Evolutionary conservation across 2,113 vertebrate species (phyloP).

Genomic region (Sprattus sprattus): DNA sequence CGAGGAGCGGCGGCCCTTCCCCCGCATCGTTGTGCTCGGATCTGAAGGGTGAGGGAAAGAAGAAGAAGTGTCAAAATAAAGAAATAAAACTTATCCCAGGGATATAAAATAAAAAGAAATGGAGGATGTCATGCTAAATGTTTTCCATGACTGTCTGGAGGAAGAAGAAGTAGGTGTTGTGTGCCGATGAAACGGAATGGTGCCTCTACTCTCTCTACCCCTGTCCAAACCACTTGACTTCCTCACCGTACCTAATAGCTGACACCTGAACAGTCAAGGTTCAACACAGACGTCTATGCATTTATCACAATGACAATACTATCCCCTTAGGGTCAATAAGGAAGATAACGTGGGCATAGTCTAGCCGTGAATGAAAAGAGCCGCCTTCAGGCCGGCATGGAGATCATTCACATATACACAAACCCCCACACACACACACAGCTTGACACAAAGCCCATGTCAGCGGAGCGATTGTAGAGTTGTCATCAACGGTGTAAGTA

Average conservation of each 20-base stretch:
- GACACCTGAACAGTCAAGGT: neutral
- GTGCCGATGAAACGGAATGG: neutral
- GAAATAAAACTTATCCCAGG: conserved; percentile 25
- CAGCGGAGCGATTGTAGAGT: neutral
- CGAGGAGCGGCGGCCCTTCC: conserved; percentile 40
- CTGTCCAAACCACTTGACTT: neutral
- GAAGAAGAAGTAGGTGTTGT: conserved; percentile 29
- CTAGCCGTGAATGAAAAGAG: neutral
- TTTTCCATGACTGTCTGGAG: conserved; percentile 41
- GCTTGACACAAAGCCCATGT: neutral
- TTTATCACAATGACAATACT: neutral
- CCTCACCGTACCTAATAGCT: neutral
- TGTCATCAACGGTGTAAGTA: neutral
- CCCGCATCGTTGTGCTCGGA: neutral
- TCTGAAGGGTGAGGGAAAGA: conserved; percentile 42
- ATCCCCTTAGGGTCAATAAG: neutral
- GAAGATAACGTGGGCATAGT: neutral
- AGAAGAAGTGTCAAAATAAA: conserved; percentile 21
- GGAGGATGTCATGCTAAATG: conserved; percentile 40
- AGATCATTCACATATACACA: neutral
- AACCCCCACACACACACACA: neutral
- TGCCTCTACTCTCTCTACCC: neutral
- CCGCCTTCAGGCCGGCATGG: neutral
- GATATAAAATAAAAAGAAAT: conserved; percentile 25
- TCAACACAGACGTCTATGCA: neutral